A percentile compares a stretch with the other conserved stretches of the same genome.
phyloP scores from a whole-genome alignment of 2,113 vertebrate genomes.

The Channa maculata region DNA sequence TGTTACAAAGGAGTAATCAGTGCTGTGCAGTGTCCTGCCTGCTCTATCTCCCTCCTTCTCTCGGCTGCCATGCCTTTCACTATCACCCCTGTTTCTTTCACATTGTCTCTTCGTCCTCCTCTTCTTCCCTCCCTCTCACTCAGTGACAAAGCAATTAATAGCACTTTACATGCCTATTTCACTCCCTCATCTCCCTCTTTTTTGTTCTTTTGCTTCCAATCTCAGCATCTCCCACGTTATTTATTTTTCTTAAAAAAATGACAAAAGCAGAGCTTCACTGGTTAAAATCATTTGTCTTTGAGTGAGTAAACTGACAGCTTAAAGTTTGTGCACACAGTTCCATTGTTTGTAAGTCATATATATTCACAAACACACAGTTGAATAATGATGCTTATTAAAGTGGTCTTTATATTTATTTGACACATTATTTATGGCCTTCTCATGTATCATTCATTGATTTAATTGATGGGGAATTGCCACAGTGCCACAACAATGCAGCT shows the following conservation, averaged over 20 bases:
- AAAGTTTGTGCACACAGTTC: neutral
- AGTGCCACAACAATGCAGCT: constrained; percentile 1
- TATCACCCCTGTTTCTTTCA: constrained; percentile 41
- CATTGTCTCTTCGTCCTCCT: constrained; percentile 33
- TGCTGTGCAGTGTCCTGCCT: constrained; percentile 19
- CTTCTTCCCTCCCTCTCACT: constrained; percentile 33
- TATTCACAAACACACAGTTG: constrained; percentile 33
- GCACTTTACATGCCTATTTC: constrained; percentile 35
- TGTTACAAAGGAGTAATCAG: constrained; percentile 66
- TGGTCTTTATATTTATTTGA: constrained; percentile 33
- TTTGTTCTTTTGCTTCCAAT: constrained; percentile 11
- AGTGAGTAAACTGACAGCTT: constrained; percentile 29
- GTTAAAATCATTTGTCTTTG: constrained; percentile 48
- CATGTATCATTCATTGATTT: constrained; percentile 29
- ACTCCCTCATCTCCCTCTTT: constrained; percentile 16
- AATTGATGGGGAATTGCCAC: constrained; percentile 28
- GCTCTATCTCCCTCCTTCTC: constrained; percentile 30
- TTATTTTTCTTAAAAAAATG: constrained; percentile 11
- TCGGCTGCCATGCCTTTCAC: constrained; percentile 19
- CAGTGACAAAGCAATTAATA: constrained; percentile 61
- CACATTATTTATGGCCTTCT: constrained; percentile 27
- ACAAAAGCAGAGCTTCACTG: constrained; percentile 11
- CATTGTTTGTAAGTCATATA: constrained; percentile 15
- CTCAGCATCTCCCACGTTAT: constrained; percentile 25
- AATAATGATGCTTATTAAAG: constrained; percentile 42